Conservation (phyloP, 1,140 invertebrate species). For the Drosophila micromelanica region DNA sequence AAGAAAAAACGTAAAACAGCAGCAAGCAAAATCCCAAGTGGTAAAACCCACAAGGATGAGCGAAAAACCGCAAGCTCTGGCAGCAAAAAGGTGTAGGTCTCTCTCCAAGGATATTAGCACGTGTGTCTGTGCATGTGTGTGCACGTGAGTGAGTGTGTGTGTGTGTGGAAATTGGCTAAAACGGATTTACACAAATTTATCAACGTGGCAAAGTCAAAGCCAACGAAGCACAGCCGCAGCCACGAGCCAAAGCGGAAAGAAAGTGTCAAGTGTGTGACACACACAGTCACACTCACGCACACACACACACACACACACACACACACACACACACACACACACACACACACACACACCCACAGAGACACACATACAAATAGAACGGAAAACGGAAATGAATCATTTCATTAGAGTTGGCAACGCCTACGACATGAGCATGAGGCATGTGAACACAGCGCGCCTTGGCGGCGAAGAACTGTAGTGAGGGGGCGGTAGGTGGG, state of each 20-base stretch:
- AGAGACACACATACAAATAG: conserved; percentile 31
- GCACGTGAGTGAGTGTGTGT: conserved; percentile 25
- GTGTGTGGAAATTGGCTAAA: conserved; percentile 77
- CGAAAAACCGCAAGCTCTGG: conserved; percentile 51
- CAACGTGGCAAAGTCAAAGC: conserved; percentile 74
- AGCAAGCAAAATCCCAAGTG: conserved; percentile 33
- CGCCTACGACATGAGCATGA: conserved; percentile 72
- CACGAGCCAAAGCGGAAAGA: conserved; percentile 65
- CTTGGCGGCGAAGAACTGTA: neutral
- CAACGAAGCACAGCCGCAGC: conserved; percentile 67
- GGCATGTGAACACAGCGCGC: conserved; percentile 62
- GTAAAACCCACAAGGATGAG: conserved; percentile 42
- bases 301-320: too few species aligned
- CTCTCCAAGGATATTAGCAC: conserved; percentile 69
- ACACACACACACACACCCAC: conserved; percentile 8
- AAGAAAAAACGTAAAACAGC: conserved; percentile 4
- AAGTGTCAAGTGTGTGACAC: conserved; percentile 74
- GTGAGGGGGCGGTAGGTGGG: neutral
- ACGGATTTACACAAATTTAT: conserved; percentile 83
- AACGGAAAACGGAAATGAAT: conserved; percentile 80
- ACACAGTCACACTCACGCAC: too few species aligned
- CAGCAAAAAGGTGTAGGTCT: conserved; percentile 47
- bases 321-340: too few species aligned
- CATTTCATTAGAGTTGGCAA: conserved; percentile 82
- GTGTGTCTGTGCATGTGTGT: conserved; percentile 21